Evolutionary conservation across 1,140 invertebrate species (phyloP), one percentile per base, ranked within the genome.

Genomic region (Camponotus vicinus): DNA sequence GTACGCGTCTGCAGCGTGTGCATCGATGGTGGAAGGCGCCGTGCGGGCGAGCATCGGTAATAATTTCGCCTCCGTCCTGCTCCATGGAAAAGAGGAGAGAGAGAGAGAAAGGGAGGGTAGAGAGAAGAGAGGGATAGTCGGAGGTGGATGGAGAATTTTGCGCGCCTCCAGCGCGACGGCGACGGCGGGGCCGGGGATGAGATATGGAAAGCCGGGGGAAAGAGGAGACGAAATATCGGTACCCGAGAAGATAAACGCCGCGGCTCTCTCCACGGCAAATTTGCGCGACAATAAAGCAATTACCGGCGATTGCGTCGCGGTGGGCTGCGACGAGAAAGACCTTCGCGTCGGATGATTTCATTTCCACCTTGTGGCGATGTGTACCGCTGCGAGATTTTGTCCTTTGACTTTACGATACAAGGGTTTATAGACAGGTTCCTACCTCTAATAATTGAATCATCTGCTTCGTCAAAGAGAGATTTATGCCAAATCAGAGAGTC

Each of bases 231-330:
- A 61, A 73, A 73, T 82, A 82, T 82, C 55, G 67, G 66, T 80
- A 70, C 2, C 8, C 78, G 69, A 70, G 67, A 73, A 82, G 40
- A 82, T 82, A 73, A 82, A 82, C 37, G 78, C 27, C 66, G 40
- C 67, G 55, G 11, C 55, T 45, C 45, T 52, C 49, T 82, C 67
- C 69, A 34, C 15, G 67, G 55, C 49, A 40, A 82, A 82, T 61
- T 82, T 73, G 79, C 79, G 79, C 79, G 79, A 82, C 67, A 73
- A 73, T 73, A 82, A 73, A 82, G 67, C 55, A 55, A 82, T 82
- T 82, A 73, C 55, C 55, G 66, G 37, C 64, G 66, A 80, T 70
- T 59, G 78, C 52, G n/a, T 18, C 42, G 27, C 49, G 45, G 21
- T 59, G 42, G 32, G 2, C 40, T 9, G 18, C 77, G 45, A 70